Percentiles rank a stretch among this genome's conserved stretches.
These are phyloP conservation scores for Hipparchia sbordonii DNA, from an alignment of 2,888 invertebrate genomes.

Conservation along the genomic window DNA sequence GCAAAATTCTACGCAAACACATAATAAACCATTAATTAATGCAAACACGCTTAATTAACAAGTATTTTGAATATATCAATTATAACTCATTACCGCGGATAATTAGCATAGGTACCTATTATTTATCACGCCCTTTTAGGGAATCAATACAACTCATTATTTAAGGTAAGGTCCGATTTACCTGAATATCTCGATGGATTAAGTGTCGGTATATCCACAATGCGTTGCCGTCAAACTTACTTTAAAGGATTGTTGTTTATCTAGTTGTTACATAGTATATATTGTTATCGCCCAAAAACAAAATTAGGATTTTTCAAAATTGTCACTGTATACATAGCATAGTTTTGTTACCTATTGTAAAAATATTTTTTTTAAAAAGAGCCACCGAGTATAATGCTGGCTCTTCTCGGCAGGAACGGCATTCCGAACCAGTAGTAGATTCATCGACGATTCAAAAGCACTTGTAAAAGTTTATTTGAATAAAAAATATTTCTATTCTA, in stretches of 20 bases:
- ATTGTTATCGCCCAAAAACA: not conserved
- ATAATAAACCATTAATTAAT: slow-evolving; percentile 33
- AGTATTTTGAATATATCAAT: slow-evolving; percentile 36
- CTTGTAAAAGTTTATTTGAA: too few relatives aligned
- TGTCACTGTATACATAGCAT: not conserved
- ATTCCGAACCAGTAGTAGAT: too few relatives aligned
- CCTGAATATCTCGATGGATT: slow-evolving; percentile 40
- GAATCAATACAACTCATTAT: slow-evolving; percentile 36
- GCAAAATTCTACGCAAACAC: not conserved
- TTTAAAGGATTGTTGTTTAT: slow-evolving; percentile 13
- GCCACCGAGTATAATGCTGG: too few relatives aligned
- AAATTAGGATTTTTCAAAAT: not conserved
- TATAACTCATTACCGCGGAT: slow-evolving; percentile 37
- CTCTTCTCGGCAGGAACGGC: too few relatives aligned
- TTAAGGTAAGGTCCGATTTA: slow-evolving; percentile 37
- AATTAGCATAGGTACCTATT: slow-evolving; percentile 33
- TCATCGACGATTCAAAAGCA: too few relatives aligned
- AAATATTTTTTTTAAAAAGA: too few relatives aligned
- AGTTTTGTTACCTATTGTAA: too few relatives aligned
- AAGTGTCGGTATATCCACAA: slow-evolving; percentile 12
- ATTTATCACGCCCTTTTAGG: slow-evolving; percentile 42
- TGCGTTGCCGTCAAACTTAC: slow-evolving; percentile 1
- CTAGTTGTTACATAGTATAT: not conserved
- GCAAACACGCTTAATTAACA: slow-evolving; percentile 34
- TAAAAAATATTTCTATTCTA: too few relatives aligned